Evolutionary conservation across 1,140 invertebrate genomes (phyloP), one percentile per base, ranked within the genome.

Genomic region (Caenorhabditis latens): DNA sequence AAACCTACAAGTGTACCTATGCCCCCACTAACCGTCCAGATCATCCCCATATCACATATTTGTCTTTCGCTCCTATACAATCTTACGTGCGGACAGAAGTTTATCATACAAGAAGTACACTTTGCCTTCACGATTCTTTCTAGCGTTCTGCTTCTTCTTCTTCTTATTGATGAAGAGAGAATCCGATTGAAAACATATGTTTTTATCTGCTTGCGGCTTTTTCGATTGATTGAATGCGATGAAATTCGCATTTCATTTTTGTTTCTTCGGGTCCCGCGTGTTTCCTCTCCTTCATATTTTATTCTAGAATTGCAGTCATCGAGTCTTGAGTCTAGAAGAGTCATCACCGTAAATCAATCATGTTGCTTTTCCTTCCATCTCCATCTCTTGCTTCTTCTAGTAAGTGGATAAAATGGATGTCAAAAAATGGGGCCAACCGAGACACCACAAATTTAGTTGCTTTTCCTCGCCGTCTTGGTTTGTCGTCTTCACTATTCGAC

Each of bases 301-400:
- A 50, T 32, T 79, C 71, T 79, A 32, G 21, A 21, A 50, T 24
- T 50, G 21, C 71, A 40, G 42, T 11, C 13, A 32, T 0, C 32
- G 32, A 11, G 8, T 32, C 40, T 50, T 24, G 71, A 79, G 71
- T 24, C 9, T 19, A n/a, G 14, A n/a, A 79, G 71, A 50, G 46
- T 50, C 71, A 79, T 79, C 71, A 79, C 46, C 71, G 71, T 79
- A 79, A 79, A 79, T 79, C 71, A 79, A 79, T 79, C 71, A 79
- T 79, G 71, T 79, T 79, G 71, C 71, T 50, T 79, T 79, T 79
- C 71, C 46, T 32, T 79, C 46, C 63, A 14, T 67, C 32, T 40
- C 24, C n/a, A n/a, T 61, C 24, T 43, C 43, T 32, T 32, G 32
- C 65, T 46, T 71, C 42, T 48, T 46, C 40, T 71, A 50, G 71